Conservation (phyloP, 2,888 invertebrate species). For the Caenorhabditis auriculariae region DNA sequence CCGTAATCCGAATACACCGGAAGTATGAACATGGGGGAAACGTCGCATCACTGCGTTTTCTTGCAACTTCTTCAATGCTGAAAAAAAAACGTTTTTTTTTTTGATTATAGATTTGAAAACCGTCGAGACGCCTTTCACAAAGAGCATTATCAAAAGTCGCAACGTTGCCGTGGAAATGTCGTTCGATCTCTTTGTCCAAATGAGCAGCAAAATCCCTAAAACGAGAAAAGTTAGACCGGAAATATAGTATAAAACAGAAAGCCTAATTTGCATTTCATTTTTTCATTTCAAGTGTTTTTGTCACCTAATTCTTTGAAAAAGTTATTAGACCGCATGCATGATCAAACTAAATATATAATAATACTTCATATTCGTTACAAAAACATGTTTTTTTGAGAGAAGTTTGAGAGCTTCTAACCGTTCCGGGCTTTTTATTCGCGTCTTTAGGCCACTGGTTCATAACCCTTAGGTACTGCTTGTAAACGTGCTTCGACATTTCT, state of each 20-base stretch:
- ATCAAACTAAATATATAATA: too few species aligned
- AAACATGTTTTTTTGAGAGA: not conserved
- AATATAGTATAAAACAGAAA: not conserved
- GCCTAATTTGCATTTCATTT: too few species aligned
- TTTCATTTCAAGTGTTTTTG: too few species aligned
- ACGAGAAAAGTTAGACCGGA: not conserved
- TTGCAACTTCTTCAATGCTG: slow-evolving; percentile 46
- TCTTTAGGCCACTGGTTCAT: slow-evolving; percentile 55
- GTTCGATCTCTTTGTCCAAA: slow-evolving; percentile 33
- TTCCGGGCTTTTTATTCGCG: slow-evolving; percentile 35
- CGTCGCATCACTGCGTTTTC: slow-evolving; percentile 41
- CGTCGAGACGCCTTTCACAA: slow-evolving; percentile 28
- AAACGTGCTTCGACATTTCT: slow-evolving; percentile 43
- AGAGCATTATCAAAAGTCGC: slow-evolving; percentile 5
- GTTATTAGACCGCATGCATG: too few species aligned
- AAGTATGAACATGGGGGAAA: slow-evolving; percentile 48
- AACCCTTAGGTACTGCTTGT: slow-evolving; percentile 51
- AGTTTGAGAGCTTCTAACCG: slow-evolving; percentile 8
- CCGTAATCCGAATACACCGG: slow-evolving; percentile 50
- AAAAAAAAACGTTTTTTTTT: slow-evolving; percentile 4
- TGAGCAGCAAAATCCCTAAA: slow-evolving; percentile 33
- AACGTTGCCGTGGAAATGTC: slow-evolving; percentile 24
- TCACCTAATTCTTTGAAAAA: too few species aligned
- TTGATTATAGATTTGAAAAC: not conserved
- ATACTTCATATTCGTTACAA: too few species aligned